These are phyloP conservation scores for Acronicta psi DNA, from an alignment of 2,888 invertebrate species.

Conservation along the genomic window DNA sequence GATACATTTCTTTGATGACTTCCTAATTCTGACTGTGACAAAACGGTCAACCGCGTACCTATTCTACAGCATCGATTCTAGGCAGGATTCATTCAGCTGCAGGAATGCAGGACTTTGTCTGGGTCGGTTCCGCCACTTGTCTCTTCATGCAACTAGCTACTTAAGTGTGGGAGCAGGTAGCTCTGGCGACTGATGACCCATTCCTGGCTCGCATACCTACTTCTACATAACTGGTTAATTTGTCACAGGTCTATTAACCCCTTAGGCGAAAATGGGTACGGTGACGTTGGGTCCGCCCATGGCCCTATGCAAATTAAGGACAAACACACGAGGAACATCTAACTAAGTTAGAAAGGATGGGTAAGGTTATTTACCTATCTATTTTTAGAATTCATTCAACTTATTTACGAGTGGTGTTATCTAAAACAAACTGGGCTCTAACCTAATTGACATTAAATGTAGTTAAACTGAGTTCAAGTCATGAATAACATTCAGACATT, in stretches of 20 bases:
- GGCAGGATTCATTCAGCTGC: too few relatives aligned
- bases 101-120: too few relatives aligned
- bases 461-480: constrained; percentile 40
- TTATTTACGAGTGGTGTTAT: constrained; percentile 46
- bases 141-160: too few relatives aligned
- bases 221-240: too few relatives aligned
- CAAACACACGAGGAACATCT: constrained; percentile 27
- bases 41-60: constrained; percentile 10
- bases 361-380: constrained; percentile 51
- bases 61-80: background rate
- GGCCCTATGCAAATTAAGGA: constrained; percentile 33
- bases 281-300: background rate
- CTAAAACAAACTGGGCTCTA: constrained; percentile 52
- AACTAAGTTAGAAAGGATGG: constrained; percentile 29
- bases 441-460: constrained; percentile 54
- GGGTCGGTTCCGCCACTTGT: too few relatives aligned
- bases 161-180: too few relatives aligned
- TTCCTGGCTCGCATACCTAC: too few relatives aligned
- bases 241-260: too few relatives aligned
- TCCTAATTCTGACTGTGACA: constrained; percentile 15
- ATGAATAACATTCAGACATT: constrained; percentile 36
- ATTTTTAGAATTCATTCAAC: constrained; percentile 56
- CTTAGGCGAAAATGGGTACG: too few relatives aligned
- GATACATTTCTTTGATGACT: constrained; percentile 42
- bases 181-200: too few relatives aligned